These are phyloP conservation scores for Dendrolimus pini DNA, from an alignment of 2,888 invertebrate genomes.

Conservation along the genomic window DNA sequence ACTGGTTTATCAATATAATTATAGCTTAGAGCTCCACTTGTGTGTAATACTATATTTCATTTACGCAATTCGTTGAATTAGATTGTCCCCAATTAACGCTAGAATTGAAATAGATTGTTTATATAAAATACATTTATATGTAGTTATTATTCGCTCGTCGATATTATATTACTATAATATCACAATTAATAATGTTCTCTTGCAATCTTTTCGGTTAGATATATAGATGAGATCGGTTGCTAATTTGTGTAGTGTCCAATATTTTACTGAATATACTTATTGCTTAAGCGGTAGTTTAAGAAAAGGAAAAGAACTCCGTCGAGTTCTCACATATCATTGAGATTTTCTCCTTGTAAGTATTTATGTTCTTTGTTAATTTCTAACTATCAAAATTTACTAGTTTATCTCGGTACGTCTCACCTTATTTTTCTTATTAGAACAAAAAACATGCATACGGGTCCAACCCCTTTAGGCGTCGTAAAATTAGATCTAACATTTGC, in stretches of 20 bases:
- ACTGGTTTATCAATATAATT: background rate
- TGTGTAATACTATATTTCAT: background rate
- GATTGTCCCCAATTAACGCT: background rate
- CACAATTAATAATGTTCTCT: conserved; percentile 6
- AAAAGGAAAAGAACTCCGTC: conserved; percentile 62
- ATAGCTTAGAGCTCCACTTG: background rate
- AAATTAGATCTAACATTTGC: conserved; percentile 69
- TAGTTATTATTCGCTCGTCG: background rate
- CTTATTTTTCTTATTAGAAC: conserved; percentile 53
- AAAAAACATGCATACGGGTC: conserved; percentile 72
- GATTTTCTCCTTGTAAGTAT: conserved; percentile 68
- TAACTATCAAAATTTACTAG: conserved; percentile 40
- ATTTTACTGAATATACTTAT: conserved; percentile 57
- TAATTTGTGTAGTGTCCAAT: conserved; percentile 44
- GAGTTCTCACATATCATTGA: conserved; percentile 76
- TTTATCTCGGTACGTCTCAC: conserved; percentile 47
- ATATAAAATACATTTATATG: conserved; percentile 12
- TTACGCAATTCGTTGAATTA: conserved; percentile 9
- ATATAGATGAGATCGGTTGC: conserved; percentile 33
- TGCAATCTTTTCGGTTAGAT: conserved; percentile 3
- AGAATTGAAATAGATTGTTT: background rate
- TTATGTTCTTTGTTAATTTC: conserved; percentile 38
- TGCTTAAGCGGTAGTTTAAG: conserved; percentile 70
- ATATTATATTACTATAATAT: background rate
- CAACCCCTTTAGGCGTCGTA: conserved; percentile 72